phyloP scores from a whole-genome alignment of 2,888 invertebrate genomes.

The Leptogaster cylindrica region DNA sequence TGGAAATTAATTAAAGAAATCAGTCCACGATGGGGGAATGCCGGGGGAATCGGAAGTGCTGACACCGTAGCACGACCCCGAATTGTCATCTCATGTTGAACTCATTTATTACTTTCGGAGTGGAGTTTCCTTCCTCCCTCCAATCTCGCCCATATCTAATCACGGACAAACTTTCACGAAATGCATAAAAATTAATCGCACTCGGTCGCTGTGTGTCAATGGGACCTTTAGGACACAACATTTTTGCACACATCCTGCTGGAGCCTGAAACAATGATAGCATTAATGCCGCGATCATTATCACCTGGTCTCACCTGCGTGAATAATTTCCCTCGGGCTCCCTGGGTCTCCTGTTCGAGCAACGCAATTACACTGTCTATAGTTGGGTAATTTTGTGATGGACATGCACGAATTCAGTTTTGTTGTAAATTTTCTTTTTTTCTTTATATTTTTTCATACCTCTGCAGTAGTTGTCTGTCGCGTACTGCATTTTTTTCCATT shows the following conservation, averaged over 20 bases:
- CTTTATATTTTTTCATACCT: not conserved
- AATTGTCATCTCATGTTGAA: conserved; percentile 41
- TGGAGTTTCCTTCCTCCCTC: not conserved
- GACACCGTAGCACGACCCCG: conserved; percentile 37
- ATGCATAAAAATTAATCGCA: not conserved
- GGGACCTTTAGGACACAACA: not conserved
- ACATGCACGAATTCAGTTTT: conserved; percentile 10
- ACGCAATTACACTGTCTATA: conserved; percentile 18
- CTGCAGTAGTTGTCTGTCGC: conserved; percentile 16
- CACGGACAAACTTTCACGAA: not conserved
- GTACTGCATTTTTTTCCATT: not conserved
- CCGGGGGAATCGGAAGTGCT: conserved; percentile 21
- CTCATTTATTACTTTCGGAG: conserved; percentile 34
- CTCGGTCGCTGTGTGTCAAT: not conserved
- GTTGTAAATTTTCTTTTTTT: no score
- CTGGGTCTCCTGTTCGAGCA: not conserved
- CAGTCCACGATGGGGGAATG: not conserved
- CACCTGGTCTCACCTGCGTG: conserved; percentile 3
- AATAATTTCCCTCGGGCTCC: not conserved
- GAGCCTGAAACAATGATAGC: not conserved
- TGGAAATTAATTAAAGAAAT: conserved; percentile 36
- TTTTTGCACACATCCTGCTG: not conserved
- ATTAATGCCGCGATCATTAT: not conserved
- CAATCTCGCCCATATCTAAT: conserved; percentile 3
- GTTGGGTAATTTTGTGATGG: conserved; percentile 13